Base-by-base conservation (phyloP, 37 sponge, comb jelly and placozoan genomes). In the Hormiphora californensis region DNA sequence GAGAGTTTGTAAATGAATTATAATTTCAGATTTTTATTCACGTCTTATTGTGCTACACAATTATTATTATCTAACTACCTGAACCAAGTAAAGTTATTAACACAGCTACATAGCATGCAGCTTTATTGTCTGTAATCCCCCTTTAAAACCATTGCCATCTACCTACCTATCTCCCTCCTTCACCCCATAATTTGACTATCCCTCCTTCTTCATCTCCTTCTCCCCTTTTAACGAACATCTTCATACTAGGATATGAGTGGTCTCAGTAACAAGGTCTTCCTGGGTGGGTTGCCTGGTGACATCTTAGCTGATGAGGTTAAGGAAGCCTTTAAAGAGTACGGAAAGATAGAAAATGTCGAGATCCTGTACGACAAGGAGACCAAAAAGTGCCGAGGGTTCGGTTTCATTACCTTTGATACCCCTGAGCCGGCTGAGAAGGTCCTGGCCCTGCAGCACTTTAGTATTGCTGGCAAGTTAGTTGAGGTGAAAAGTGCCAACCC, bases 271-370 rank as follows among this genome's bases (percentile, higher is more conserved):
- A 73, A 73, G 46, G 81, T 73, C 28, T 73, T 73, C 25, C 44
- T 73, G 43, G 81, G 81, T n/a, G 81, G 81, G 5, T 41, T 73
- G 38, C 81, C 81, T 0, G 81, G 81, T 0, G 81, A 73, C 46
- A 73, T 73, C 1, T 28, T 73, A 17, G 81, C 81, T 43, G 81
- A 73, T 36, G 81, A 73, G 44, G 81, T 73, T 22, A 73, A 73
- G 38, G 81, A 73, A 73, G 81, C 81, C 2, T 73, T 73, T 46
- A 73, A 73, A 33, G 81, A 73, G 81, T 73, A 73, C 81, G 81
- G 81, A 19, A 73, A 73, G 25, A 73, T 73, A 22, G 81, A 73
- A 28, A 73, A 73, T 40, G 81, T 73, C 15, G 81, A 73, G 46
- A 73, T 73, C 22, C 38, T 73, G 36, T 73, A 73, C 81, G 81